A percentile compares a stretch with the other conserved stretches of the same genome.
These are phyloP conservation scores for Ips typographus DNA, from an alignment of 1,140 invertebrate genomes.

Conservation along the genomic window DNA sequence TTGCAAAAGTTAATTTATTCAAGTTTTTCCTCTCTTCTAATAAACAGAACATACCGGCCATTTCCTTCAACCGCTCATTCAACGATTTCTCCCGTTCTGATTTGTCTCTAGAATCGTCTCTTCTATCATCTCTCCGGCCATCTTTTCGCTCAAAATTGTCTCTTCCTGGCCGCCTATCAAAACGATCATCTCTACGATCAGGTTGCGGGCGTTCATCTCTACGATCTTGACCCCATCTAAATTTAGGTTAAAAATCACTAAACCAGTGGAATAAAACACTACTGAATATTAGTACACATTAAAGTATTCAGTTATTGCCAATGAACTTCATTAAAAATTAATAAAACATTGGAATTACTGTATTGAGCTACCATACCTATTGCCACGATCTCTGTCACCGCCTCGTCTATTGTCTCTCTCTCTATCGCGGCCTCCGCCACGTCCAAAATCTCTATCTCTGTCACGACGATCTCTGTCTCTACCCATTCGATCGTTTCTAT, in stretches of 20 bases:
- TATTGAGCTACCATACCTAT: conserved; percentile 3
- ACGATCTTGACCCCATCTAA: conserved; percentile 10
- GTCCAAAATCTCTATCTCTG: conserved; percentile 38
- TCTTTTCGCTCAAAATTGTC: conserved; percentile 16
- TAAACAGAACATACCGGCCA: conserved; percentile 41
- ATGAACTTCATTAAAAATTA: too few relatives aligned
- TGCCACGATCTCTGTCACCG: conserved; percentile 33
- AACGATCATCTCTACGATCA: conserved; percentile 44
- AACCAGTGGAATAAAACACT: neutral
- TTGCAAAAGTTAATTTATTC: neutral
- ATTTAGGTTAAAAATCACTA: neutral
- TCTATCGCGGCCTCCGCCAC: conserved; percentile 46
- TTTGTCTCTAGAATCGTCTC: conserved; percentile 30
- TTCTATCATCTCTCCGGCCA: conserved; percentile 8
- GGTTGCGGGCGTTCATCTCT: conserved; percentile 29
- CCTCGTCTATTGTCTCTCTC: conserved; percentile 43
- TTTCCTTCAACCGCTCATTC: conserved; percentile 48
- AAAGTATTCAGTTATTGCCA: neutral
- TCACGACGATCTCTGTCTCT: conserved; percentile 36
- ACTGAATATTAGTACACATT: neutral
- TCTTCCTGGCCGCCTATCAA: conserved; percentile 27
- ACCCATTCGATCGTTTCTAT: conserved; percentile 44
- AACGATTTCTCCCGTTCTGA: conserved; percentile 47
- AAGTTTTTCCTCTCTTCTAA: neutral
- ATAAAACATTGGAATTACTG: too few relatives aligned